Percentiles rank a stretch among this genome's conserved stretches.
phyloP scores from a whole-genome alignment of 2,888 invertebrate genomes.

The Drosophila neutralis region DNA sequence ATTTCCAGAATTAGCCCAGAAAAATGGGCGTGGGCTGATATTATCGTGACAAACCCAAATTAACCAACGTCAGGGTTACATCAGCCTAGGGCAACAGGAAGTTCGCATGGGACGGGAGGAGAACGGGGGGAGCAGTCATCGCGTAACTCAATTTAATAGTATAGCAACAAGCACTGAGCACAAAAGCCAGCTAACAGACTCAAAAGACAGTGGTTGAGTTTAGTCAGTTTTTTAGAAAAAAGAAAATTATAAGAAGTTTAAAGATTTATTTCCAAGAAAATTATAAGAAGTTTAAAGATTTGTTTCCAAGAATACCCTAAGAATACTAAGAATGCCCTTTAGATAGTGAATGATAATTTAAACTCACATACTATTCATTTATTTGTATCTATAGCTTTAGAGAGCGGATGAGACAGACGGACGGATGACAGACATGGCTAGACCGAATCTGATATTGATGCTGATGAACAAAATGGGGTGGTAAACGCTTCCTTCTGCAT shows the following conservation, averaged over 20 bases:
- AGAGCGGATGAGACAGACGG: neutral
- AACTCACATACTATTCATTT: neutral
- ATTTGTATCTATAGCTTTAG: neutral
- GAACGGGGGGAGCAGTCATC: slow-evolving; percentile 18
- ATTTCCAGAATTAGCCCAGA: slow-evolving; percentile 13
- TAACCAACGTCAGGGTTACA: slow-evolving; percentile 68
- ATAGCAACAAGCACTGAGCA: slow-evolving; percentile 35
- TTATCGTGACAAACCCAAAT: slow-evolving; percentile 77
- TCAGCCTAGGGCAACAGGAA: slow-evolving; percentile 44
- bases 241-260: too few relatives aligned
- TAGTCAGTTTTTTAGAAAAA: neutral
- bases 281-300: neutral
- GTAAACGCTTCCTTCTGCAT: neutral
- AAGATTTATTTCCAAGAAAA: neutral
- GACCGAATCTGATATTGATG: neutral
- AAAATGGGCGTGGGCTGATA: slow-evolving; percentile 51
- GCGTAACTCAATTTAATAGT: slow-evolving; percentile 54
- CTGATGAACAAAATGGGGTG: neutral
- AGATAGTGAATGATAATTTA: neutral
- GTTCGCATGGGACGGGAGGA: slow-evolving; percentile 4
- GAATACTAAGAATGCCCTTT: too few relatives aligned
- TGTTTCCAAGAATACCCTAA: neutral
- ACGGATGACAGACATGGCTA: neutral
- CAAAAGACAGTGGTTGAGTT: neutral
- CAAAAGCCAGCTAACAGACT: slow-evolving; percentile 23